These are phyloP conservation scores for Isurus oxyrinchus DNA, from an alignment of 2,113 vertebrate genomes.

Conservation along the genomic window DNA sequence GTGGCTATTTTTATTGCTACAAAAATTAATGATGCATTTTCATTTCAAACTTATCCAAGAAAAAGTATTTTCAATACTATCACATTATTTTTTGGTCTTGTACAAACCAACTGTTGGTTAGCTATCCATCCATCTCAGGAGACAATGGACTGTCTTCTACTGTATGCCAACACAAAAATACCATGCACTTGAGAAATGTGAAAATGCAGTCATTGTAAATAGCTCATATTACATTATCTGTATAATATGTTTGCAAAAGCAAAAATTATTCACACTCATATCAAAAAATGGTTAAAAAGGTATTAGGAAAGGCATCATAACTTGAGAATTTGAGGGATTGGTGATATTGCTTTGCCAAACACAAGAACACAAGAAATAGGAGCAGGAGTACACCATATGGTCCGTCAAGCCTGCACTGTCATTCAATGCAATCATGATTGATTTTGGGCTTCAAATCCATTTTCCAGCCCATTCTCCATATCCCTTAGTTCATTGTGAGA, in stretches of 20 bases:
- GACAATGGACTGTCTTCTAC: neutral
- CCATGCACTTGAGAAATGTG: neutral
- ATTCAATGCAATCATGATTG: too few species aligned
- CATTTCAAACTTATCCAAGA: neutral
- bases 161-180: neutral
- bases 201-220: neutral
- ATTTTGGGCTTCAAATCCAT: too few species aligned
- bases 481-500: too few species aligned
- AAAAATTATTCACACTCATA: neutral
- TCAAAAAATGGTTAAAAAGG: neutral
- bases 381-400: too few species aligned
- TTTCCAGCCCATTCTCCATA: too few species aligned
- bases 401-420: too few species aligned
- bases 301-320: neutral
- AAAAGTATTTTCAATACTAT: neutral
- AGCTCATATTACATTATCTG: neutral
- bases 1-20: neutral
- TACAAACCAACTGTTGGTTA: too few species aligned
- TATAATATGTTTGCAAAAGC: neutral
- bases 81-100: neutral
- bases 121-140: too few species aligned
- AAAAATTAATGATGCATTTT: neutral
- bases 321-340: neutral
- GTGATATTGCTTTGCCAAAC: neutral
- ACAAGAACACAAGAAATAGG: neutral